These are phyloP conservation scores for Nylanderia fulva DNA, from an alignment of 1,140 invertebrate genomes.

Conservation along the genomic window DNA sequence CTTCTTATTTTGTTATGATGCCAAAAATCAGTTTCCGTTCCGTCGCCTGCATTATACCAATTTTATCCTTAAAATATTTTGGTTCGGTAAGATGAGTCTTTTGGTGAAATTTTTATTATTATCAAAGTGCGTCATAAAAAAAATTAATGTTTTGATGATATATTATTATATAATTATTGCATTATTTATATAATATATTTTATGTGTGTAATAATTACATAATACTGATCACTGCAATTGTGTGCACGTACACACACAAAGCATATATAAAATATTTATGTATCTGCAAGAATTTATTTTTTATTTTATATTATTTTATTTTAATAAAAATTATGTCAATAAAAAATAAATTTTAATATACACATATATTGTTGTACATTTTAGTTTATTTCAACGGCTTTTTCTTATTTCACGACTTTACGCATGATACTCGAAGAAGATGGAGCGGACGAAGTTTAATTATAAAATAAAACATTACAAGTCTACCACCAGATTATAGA, in stretches of 20 bases:
- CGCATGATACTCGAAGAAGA: background rate
- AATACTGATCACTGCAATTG: too few species aligned
- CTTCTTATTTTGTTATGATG: slow-evolving; percentile 11
- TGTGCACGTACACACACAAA: too few species aligned
- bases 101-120: background rate
- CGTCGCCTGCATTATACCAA: slow-evolving; percentile 17
- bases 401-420: slow-evolving; percentile 6
- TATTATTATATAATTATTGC: too few species aligned
- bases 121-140: background rate
- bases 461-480: background rate
- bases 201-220: too few species aligned
- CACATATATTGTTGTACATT: background rate
- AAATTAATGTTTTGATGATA: too few species aligned
- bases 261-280: background rate
- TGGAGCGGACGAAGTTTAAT: background rate
- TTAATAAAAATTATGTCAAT: too few species aligned
- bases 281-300: background rate
- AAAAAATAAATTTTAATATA: background rate
- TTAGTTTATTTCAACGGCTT: background rate
- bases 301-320: background rate
- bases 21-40: slow-evolving; percentile 67
- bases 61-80: slow-evolving; percentile 12
- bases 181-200: too few species aligned
- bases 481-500: background rate
- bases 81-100: background rate